A percentile compares a stretch with the other conserved stretches of the same genome.
These are phyloP conservation scores for Akabosia matsudoensis DNA, from an alignment of 1,140 invertebrate species.

Conservation along the genomic window DNA sequence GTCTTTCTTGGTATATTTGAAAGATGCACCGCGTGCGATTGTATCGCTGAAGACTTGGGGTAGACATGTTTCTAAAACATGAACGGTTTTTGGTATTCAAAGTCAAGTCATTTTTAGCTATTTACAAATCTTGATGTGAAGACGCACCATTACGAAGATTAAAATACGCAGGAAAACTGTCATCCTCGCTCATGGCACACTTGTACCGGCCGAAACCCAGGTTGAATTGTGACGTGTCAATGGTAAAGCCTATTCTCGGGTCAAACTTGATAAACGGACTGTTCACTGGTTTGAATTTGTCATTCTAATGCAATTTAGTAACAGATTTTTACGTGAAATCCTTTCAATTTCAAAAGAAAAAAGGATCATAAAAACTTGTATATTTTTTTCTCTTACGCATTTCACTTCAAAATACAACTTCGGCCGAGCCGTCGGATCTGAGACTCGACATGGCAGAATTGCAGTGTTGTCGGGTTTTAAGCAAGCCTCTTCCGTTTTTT, in stretches of 20 bases:
- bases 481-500: constrained; percentile 21
- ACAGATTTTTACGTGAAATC: no score
- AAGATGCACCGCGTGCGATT: constrained; percentile 24
- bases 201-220: constrained; percentile 30
- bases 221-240: constrained; percentile 27
- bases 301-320: no score
- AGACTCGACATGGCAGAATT: constrained; percentile 24
- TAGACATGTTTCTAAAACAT: constrained; percentile 1
- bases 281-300: neutral
- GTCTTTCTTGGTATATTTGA: constrained; percentile 16
- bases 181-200: constrained; percentile 26
- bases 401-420: constrained; percentile 23
- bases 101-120: neutral
- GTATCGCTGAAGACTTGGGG: constrained; percentile 27
- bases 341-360: neutral
- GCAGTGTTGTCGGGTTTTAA: constrained; percentile 19
- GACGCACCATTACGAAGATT: neutral
- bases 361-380: neutral
- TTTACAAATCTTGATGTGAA: neutral
- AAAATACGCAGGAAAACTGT: neutral
- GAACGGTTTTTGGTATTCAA: no score
- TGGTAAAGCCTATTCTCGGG: constrained; percentile 32
- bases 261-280: constrained; percentile 36
- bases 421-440: neutral
- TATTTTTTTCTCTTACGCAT: neutral